Conservation (phyloP, 2,888 invertebrate species). For the Drosophila peninsularis region DNA sequence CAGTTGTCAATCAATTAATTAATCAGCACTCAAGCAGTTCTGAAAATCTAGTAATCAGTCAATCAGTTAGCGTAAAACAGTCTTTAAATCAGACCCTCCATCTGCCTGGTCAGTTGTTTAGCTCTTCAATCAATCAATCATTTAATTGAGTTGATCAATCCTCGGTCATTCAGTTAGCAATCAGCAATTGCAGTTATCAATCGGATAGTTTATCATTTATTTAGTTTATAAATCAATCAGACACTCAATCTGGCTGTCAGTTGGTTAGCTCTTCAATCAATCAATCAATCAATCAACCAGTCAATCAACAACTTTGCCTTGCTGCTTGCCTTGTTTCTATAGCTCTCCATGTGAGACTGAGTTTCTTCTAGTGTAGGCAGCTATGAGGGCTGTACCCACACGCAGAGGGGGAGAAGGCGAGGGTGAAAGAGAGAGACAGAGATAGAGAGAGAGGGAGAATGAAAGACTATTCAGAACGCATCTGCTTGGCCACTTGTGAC, state of each 20-base stretch:
- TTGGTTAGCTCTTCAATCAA: background rate
- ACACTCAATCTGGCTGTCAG: background rate
- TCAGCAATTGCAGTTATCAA: background rate
- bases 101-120: too few relatives aligned
- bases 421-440: background rate
- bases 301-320: background rate
- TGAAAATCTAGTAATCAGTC: too few relatives aligned
- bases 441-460: background rate
- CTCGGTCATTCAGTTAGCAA: too few relatives aligned
- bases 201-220: background rate
- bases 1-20: background rate
- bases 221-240: too few relatives aligned
- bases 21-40: background rate
- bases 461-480: constrained; percentile 32
- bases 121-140: too few relatives aligned
- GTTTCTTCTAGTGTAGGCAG: constrained; percentile 31
- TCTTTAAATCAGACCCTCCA: too few relatives aligned
- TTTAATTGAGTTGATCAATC: too few relatives aligned
- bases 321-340: background rate
- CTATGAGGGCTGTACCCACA: constrained; percentile 24
- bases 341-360: background rate
- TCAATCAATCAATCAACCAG: background rate
- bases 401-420: background rate
- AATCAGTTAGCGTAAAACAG: too few relatives aligned
- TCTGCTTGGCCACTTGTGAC: constrained; percentile 42